Evolutionary conservation across 2,113 vertebrate species (phyloP), one percentile per base, ranked within the genome.

Genomic region (Triplophysa siluroides): DNA sequence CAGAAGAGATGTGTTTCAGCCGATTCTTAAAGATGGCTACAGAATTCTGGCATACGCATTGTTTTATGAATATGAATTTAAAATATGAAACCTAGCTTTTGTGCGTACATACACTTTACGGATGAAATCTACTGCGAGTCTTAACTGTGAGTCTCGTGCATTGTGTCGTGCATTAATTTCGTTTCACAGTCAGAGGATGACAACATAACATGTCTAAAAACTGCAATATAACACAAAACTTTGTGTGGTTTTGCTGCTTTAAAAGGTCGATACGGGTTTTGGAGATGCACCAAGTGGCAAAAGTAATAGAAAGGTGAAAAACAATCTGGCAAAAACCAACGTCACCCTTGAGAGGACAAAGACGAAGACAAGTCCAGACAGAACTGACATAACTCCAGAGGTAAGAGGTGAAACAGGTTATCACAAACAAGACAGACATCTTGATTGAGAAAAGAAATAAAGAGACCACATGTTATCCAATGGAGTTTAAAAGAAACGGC

Each of bases 361-460:
- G 77, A 76, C 72, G 81, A 83, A 74, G 73, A 79, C 83, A 85
- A 83, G 85, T 80, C 76, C 24, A 79, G 79, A 43, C 19, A 63
- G 41, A 65, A 18, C 60, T 29, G 69, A 43, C 3, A 18, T 26
- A 75, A 52, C 45, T 26, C n/a, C 26, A 68, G 29, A 38, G 4
- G 60, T 62, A 21, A 13, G 56, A 81, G 56, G 45, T 6, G 21
- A 9, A 26, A 45, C 50, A 23, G 73, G 19, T 47, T 68, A 54
- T 79, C 73, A 38, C 24, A 63, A 13, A 63, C n/a, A 29, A n/a
- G 33, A 14, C 12, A 63, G 68, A 84, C 41, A 52, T 78, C 62
- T 78, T 66, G 52, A 80, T 66, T 76, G 29, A 58, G 50, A 54
- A 65, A 18, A 33, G 41, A 43, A 41, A 21, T 19, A 68, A 12